Evolutionary conservation across 2,888 invertebrate genomes (phyloP), one percentile per base, ranked within the genome.

Genomic region (Lasioglossum pauxillum): DNA sequence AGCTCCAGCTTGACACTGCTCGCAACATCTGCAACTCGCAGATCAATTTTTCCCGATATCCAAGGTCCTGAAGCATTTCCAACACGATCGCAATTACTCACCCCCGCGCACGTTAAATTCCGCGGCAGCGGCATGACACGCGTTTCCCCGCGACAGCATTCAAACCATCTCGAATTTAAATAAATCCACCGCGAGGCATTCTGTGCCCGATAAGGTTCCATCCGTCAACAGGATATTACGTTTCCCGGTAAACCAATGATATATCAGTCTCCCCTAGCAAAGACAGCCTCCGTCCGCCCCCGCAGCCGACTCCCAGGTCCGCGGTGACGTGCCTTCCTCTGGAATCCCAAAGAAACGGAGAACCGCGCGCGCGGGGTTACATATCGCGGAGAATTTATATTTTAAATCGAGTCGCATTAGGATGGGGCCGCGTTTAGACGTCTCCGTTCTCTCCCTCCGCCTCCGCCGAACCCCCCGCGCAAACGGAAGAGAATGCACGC

Each of bases 331-430:
- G 77, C 71, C 90, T 72, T 49, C 75, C 72, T 67, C 80, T 88
- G 89, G 92, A 92, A 92, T 93, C 90, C 90, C 90, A 89, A 91
- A 90, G 91, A 92, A 90, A 91, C 88, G 86, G 89, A 87, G 74
- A 78, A 64, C 67, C 60, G 16, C 16, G 31, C 31, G 16, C 12
- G 67, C 81, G 89, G 74, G 87, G 84, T 90, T 90, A 91, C 90
- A 89, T 92, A 94, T 94, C 91, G 91, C 87, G 79, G 92, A 89
- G 91, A 94, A 94, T 94, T 94, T 93, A 92, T 94, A 93, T 93
- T 94, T 94, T 93, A 94, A 94, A 94, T 94, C 92, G 93, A 93
- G 92, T 91, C 90, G 87, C 93, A 93, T 94, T 93, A 94, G 91
- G 91, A 88, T 64, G 8, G 67, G 86, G 89, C 74, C 74, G 75